Percentiles rank a stretch among this genome's conserved stretches.
phyloP scores from a whole-genome alignment of 2,113 vertebrate species.

The Hyperoodon ampullatus region DNA sequence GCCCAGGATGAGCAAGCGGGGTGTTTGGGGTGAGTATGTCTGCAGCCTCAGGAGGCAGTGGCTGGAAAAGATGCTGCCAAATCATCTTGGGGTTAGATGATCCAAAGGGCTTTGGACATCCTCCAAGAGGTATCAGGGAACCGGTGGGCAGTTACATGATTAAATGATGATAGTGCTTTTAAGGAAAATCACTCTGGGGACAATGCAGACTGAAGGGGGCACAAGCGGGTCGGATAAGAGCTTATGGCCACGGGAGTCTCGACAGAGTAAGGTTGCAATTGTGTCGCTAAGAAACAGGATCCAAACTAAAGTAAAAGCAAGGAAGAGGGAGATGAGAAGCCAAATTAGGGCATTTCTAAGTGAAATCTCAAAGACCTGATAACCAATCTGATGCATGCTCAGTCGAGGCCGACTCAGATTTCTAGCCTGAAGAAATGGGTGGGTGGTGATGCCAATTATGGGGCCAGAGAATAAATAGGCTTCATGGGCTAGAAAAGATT shows the following conservation, averaged over 20 bases:
- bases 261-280: not conserved
- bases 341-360: not conserved
- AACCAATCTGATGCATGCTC: not conserved
- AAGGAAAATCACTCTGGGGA: not conserved
- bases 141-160: not conserved
- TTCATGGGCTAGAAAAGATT: conserved; percentile 2
- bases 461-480: not conserved
- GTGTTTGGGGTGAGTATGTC: not conserved
- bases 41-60: not conserved
- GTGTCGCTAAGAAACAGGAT: not conserved
- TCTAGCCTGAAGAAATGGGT: not conserved
- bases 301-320: not conserved
- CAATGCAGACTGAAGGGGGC: not conserved
- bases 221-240: fast-evolving
- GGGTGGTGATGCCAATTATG: not conserved
- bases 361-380: not conserved
- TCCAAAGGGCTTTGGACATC: not conserved
- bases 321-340: not conserved
- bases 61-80: not conserved
- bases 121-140: not conserved
- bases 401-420: not conserved
- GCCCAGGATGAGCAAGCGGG: not conserved
- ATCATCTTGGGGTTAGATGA: not conserved
- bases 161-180: not conserved
- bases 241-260: not conserved